Evolutionary conservation across 2,888 invertebrate genomes (phyloP).

Genomic region (Pachliopta kotzebuea): DNA sequence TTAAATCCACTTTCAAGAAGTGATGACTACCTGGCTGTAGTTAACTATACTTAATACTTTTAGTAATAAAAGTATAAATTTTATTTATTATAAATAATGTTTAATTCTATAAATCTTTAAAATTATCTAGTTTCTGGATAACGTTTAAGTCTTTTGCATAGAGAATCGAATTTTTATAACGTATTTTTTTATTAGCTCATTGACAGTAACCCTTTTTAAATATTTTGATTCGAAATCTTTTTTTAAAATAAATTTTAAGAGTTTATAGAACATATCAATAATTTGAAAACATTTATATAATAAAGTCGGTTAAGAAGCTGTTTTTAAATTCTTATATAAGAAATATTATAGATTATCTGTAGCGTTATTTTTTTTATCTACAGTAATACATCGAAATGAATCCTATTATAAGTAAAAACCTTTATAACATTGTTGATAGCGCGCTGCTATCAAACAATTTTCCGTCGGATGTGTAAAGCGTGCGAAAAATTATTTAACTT

Average conservation of each 20-base stretch:
- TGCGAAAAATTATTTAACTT: background rate
- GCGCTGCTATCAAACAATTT: background rate
- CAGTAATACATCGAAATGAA: background rate
- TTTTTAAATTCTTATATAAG: background rate
- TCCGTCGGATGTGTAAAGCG: constrained; percentile 2
- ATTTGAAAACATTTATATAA: too few relatives aligned
- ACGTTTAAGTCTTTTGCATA: constrained; percentile 42
- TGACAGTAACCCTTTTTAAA: background rate
- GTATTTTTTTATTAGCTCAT: background rate
- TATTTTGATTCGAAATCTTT: too few relatives aligned
- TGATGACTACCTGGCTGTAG: background rate
- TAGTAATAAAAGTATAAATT: background rate
- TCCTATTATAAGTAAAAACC: background rate
- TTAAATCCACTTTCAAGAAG: background rate
- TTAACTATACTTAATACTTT: background rate
- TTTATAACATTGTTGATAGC: background rate
- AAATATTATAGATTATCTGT: background rate
- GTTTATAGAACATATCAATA: too few relatives aligned
- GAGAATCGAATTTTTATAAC: background rate
- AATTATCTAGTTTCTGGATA: constrained; percentile 5
- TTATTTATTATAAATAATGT: background rate
- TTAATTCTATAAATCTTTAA: background rate
- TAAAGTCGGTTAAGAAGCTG: too few relatives aligned
- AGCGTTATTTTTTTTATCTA: background rate
- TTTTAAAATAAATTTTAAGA: too few relatives aligned